Evolutionary conservation across 2,113 vertebrate species (phyloP), one percentile per base, ranked within the genome.

Genomic region (Engraulis encrasicolus): DNA sequence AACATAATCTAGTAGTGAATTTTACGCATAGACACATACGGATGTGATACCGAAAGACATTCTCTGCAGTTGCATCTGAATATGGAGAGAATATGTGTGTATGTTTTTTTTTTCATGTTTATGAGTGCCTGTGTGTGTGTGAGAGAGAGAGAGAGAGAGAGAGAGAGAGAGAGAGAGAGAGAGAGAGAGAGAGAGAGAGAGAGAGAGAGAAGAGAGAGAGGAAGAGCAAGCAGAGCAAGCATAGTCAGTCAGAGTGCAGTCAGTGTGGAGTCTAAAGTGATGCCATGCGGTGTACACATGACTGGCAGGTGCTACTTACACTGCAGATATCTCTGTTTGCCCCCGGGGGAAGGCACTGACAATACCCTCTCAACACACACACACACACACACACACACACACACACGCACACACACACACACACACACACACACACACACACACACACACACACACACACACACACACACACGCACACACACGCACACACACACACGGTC

Each of bases 281-380:
- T 31, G 11, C 20, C 23, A 27, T 66, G 12, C 58, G 11, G 23
- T 7, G n/a, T 23, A 66, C 23, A 31, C 7, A 14, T 66, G 58
- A 66, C 23, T 66, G 58, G 31, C 58, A 66, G 58, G n/a, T 66
- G n/a, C 58, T 66, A 31, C 58, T 66, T 66, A 66, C 23, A 66
- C 58, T 66, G 58, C 23, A 66, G 23, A 11, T 66, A n/a, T 66
- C 31, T 27, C 58, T 66, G 58, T 66, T n/a, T n/a, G n/a, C n/a
- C 23, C 23, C 58, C 6, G 12, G 23, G 58, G 58, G 31, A 23
- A 66, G 23, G n/a, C 58, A 66, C 2, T 31, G 58, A n/a, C 12
- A 7, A 66, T 66, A 61, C 23, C 11, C 58, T 66, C 58, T 1
- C 12, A 2, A 27, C 0, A 20, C 6, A 9, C 1, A 31, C 9